These are phyloP conservation scores for Julus scanicus DNA, from an alignment of 2,888 invertebrate species.

Conservation along the genomic window DNA sequence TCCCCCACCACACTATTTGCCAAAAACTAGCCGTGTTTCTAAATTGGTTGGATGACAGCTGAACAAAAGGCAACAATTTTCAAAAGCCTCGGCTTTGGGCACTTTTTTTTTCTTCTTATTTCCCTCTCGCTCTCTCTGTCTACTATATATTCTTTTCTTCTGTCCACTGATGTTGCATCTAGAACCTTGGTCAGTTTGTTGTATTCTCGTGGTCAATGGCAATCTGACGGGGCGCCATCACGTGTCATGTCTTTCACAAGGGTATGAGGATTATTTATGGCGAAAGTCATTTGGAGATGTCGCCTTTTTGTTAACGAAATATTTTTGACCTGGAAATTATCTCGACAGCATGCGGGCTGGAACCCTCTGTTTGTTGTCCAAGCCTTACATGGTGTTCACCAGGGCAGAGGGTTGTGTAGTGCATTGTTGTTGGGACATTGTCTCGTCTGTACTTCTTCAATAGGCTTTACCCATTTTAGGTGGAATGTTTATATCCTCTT, in stretches of 20 bases:
- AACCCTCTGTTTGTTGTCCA: background rate
- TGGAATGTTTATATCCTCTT: background rate
- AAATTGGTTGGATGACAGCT: constrained; percentile 43
- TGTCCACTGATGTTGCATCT: background rate
- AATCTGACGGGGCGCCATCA: background rate
- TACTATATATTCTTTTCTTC: background rate
- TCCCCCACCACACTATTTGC: background rate
- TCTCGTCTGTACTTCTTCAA: background rate
- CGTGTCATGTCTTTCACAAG: background rate
- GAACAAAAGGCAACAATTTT: constrained; percentile 46
- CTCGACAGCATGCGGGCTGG: background rate
- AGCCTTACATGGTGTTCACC: background rate
- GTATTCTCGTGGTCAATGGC: background rate
- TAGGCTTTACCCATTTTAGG: background rate
- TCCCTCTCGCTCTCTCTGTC: background rate
- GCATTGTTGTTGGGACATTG: background rate
- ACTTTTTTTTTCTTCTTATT: background rate
- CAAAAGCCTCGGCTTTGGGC: background rate
- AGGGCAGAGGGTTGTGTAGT: background rate
- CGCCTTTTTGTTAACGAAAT: background rate
- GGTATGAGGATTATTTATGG: background rate
- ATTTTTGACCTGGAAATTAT: background rate
- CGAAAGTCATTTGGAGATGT: background rate
- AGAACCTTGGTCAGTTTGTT: background rate
- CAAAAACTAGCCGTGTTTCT: background rate